Evolutionary conservation across 2,113 vertebrate species (phyloP), one percentile per base, ranked within the genome.

Genomic region (Girardinichthys multiradiatus): DNA sequence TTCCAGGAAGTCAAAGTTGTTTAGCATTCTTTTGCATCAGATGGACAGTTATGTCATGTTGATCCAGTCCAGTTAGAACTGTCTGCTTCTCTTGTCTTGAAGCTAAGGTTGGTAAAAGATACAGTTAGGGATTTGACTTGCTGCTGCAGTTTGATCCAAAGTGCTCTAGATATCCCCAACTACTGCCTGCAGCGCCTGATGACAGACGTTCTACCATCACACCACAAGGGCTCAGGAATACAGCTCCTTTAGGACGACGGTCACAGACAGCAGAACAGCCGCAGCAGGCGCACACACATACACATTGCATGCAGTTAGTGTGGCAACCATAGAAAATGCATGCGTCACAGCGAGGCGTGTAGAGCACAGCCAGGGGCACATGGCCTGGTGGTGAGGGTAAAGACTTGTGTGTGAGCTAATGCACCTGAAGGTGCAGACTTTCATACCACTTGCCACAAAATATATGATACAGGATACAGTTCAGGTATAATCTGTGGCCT

Each of bases 141-240:
- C 51, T 30, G 30, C 35, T 60, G 19, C 39, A 12, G 27, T 51
- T 66, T 45, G 45, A 24, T 17, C 66, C 31, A 12, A 33, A 70
- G 68, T n/a, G 12, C 28, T 54, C 57, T 15, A 35, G 57, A 59
- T 70, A 39, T 39, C 17, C 35, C n/a, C 57, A 28, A 59, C 33
- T 51, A 8, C 70, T 64, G 60, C 60, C 59, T 54, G 60, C 59
- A 27, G 39, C 63, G 30, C 14, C 31, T 45, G 4, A 28, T 51
- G 58, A 54, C 70, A 63, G 42, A 61, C 62, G 59, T 54, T 39
- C 31, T 33, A 51, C 57, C 48, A 26, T 59, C 68, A 70, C 35
- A 59, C 68, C 68, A 28, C 33, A 39, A 33, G 54, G 19, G 35
- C 28, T 24, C 57, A 60, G 57, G 35, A 35, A 31, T 30, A 57